phyloP scores from a whole-genome alignment of 2,888 invertebrate genomes.

The Gastrophysa polygoni region DNA sequence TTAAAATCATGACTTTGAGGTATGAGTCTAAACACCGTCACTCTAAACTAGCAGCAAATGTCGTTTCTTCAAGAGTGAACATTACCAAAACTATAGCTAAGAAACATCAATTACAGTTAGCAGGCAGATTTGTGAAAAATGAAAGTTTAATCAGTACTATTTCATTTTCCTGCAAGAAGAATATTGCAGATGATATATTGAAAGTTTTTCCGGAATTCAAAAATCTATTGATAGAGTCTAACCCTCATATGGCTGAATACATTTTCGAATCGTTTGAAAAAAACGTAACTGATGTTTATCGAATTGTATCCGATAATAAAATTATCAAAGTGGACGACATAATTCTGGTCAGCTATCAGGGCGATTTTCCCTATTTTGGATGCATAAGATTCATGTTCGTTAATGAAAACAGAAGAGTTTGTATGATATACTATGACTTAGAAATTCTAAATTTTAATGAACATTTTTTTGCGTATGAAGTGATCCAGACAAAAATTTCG shows the following conservation, averaged over 20 bases:
- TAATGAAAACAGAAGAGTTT: neutral
- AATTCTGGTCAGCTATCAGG: neutral
- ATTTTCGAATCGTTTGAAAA: neutral
- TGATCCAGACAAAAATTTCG: neutral
- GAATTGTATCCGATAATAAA: conserved; percentile 2
- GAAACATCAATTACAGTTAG: conserved; percentile 18
- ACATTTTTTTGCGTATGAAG: neutral
- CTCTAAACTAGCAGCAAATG: conserved; percentile 12
- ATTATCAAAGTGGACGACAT: neutral
- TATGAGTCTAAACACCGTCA: conserved; percentile 9
- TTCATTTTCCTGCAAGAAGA: neutral
- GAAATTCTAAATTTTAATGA: neutral
- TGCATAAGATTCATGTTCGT: neutral
- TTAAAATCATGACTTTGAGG: neutral
- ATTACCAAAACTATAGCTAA: conserved; percentile 11
- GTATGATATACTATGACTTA: neutral
- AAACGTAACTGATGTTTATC: conserved; percentile 4
- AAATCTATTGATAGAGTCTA: neutral
- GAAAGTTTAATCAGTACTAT: neutral
- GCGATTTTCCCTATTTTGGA: neutral
- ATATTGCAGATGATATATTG: neutral
- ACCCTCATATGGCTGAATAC: neutral
- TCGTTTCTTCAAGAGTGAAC: conserved; percentile 12
- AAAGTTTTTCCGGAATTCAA: neutral
- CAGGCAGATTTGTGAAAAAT: neutral